These are phyloP conservation scores for Phenganax marumi DNA, from an alignment of 92 coral and sea anemone genomes.

Conservation along the genomic window DNA sequence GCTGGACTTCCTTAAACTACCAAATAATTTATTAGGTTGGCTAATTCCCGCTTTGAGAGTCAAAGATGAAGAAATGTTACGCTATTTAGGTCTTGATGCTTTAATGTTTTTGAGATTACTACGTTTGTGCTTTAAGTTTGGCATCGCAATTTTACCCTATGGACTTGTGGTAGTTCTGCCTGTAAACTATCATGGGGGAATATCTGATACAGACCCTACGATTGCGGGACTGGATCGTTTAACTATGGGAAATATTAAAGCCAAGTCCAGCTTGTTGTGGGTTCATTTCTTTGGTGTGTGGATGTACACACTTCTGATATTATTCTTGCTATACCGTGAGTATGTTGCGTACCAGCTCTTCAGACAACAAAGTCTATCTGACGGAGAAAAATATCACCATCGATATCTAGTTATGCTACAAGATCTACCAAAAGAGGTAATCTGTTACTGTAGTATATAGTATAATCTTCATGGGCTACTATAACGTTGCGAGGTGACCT, in stretches of 20 bases:
- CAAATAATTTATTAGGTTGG: slow-evolving; percentile 86
- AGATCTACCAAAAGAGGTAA: slow-evolving; percentile 84
- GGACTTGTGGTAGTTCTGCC: slow-evolving; percentile 82
- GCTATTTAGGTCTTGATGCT: slow-evolving; percentile 86
- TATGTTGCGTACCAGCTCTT: slow-evolving; percentile 72
- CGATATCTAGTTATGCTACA: slow-evolving; percentile 81
- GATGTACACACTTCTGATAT: slow-evolving; percentile 73
- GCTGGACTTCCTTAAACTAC: slow-evolving; percentile 66
- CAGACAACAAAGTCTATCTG: slow-evolving; percentile 74
- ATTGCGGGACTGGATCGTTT: slow-evolving; percentile 65
- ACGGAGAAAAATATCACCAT: slow-evolving; percentile 62
- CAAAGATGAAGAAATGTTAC: slow-evolving; percentile 77
- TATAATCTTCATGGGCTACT: too few relatives aligned
- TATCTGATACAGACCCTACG: slow-evolving; percentile 27
- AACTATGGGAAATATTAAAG: slow-evolving; percentile 68
- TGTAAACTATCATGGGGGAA: slow-evolving; percentile 71
- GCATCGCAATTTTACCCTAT: slow-evolving; percentile 78
- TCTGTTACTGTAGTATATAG: not conserved
- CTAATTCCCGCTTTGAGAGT: slow-evolving; percentile 78
- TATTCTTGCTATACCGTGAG: slow-evolving; percentile 74
- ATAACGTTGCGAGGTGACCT: too few relatives aligned
- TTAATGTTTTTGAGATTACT: slow-evolving; percentile 77
- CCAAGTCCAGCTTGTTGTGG: slow-evolving; percentile 65
- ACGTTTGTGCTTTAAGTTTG: slow-evolving; percentile 68
- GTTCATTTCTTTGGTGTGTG: slow-evolving; percentile 88